Conservation (phyloP, 2,888 invertebrate genomes). For the Campoplex nolae region DNA sequence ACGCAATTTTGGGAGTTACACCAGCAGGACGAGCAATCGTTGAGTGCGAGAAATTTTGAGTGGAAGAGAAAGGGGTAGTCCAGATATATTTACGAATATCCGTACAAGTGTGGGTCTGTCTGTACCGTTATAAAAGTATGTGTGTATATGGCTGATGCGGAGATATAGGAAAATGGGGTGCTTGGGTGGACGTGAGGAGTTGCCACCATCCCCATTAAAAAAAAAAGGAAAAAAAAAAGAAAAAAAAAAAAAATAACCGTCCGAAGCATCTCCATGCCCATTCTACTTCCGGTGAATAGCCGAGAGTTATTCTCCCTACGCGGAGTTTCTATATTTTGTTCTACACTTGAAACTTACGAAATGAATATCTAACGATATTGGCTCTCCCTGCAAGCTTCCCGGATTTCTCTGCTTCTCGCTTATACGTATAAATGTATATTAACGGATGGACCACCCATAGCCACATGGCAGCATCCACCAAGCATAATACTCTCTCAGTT, state of each 20-base stretch:
- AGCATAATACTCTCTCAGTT: conserved; percentile 22
- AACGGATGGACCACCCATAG: conserved; percentile 45
- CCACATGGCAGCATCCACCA: conserved; percentile 49
- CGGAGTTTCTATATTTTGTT: conserved; percentile 82
- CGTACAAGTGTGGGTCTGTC: background rate
- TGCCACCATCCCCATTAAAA: conserved; percentile 47
- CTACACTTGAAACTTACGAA: conserved; percentile 83
- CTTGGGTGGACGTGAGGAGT: conserved; percentile 64
- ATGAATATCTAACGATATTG: conserved; percentile 84
- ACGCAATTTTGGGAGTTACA: conserved; percentile 79
- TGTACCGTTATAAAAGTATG: background rate
- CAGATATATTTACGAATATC: conserved; percentile 1
- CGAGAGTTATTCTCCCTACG: conserved; percentile 73
- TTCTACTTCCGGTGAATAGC: conserved; percentile 45
- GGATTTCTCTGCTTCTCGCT: conserved; percentile 45
- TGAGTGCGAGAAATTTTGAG: conserved; percentile 67
- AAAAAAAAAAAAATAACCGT: conserved; percentile 34
- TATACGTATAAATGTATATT: background rate
- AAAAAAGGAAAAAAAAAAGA: conserved; percentile 40
- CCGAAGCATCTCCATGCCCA: conserved; percentile 31
- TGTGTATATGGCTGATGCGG: conserved; percentile 27
- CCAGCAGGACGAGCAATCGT: conserved; percentile 62
- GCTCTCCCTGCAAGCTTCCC: conserved; percentile 71
- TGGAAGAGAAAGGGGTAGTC: conserved; percentile 64
- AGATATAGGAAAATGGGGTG: conserved; percentile 55